Conservation (phyloP, 2,888 invertebrate genomes). For the Xestia sexstrigata region DNA sequence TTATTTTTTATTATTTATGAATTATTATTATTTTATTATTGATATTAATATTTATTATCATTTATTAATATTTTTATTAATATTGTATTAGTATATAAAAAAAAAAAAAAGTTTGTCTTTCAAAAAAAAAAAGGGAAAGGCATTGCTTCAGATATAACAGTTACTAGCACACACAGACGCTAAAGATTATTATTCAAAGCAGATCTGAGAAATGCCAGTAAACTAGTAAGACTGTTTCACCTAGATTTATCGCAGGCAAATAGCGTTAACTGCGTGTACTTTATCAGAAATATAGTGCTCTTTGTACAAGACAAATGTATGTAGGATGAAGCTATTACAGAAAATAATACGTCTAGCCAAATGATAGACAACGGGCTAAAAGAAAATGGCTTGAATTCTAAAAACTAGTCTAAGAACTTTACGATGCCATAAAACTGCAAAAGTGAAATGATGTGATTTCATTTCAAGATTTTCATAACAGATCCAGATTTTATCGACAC, state of each 20-base stretch:
- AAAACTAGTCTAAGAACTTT: slow-evolving; percentile 39
- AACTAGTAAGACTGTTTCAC: slow-evolving; percentile 19
- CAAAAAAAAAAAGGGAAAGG: neutral
- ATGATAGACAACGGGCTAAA: slow-evolving; percentile 36
- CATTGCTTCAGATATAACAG: neutral
- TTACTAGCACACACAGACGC: neutral
- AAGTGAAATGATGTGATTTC: slow-evolving; percentile 22
- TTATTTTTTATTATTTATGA: no score
- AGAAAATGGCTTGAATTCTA: slow-evolving; percentile 44
- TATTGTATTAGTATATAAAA: no score
- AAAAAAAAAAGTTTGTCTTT: no score
- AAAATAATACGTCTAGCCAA: slow-evolving; percentile 36
- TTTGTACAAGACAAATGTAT: slow-evolving; percentile 25
- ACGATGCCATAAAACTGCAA: slow-evolving; percentile 27
- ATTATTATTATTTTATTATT: no score
- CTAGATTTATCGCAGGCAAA: slow-evolving; percentile 24
- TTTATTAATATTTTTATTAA: no score
- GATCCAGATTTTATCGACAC: slow-evolving; percentile 25
- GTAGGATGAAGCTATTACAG: slow-evolving; percentile 30
- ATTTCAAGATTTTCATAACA: slow-evolving; percentile 28
- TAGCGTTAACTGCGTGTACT: slow-evolving; percentile 4
- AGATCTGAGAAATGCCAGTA: slow-evolving; percentile 26
- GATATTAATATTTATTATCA: no score
- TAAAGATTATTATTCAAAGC: neutral
- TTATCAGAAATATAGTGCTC: slow-evolving; percentile 22